These are phyloP conservation scores for Heliconius hewitsoni DNA, from an alignment of 1,140 invertebrate species.

Conservation along the genomic window DNA sequence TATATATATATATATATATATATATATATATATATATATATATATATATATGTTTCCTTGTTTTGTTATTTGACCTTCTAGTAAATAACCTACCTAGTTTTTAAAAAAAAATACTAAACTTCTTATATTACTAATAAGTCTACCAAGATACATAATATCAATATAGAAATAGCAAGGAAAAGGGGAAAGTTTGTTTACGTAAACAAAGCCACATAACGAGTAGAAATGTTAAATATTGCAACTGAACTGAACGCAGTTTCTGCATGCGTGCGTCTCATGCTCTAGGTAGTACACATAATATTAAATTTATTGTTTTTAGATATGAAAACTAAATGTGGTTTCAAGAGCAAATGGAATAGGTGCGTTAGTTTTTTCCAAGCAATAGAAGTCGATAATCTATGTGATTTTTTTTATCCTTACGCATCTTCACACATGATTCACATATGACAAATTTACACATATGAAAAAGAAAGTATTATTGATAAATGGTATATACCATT, in stretches of 20 bases:
- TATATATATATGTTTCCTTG: not conserved
- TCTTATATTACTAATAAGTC: not conserved
- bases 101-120: not conserved
- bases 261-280: not conserved
- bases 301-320: not conserved
- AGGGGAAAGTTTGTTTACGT: conserved; percentile 60
- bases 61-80: not conserved
- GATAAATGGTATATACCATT: no score
- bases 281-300: not conserved
- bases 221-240: conserved; percentile 23
- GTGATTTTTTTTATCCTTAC: no score
- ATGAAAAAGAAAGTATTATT: no score
- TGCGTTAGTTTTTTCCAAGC: not conserved
- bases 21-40: no score
- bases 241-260: conserved; percentile 21
- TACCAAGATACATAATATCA: not conserved
- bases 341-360: not conserved
- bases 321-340: not conserved
- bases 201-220: conserved; percentile 43
- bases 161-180: conserved; percentile 30
- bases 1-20: not conserved
- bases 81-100: not conserved
- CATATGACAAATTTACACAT: no score
- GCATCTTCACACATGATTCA: no score
- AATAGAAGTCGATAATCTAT: not conserved